Evolutionary conservation across 2,113 vertebrate species (phyloP).

Genomic region (Garra rufa): DNA sequence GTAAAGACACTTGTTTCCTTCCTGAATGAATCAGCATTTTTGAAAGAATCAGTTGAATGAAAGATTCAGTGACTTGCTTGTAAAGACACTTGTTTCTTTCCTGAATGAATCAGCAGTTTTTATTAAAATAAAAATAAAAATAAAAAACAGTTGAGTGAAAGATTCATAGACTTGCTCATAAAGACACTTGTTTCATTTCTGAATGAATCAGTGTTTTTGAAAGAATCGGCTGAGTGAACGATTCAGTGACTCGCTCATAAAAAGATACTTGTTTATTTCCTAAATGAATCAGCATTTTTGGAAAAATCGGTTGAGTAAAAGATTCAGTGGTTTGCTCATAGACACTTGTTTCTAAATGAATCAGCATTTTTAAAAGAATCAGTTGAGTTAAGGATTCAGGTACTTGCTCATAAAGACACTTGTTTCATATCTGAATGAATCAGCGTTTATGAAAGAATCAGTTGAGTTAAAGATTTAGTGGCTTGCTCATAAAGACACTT

Average conservation of each 20-base stretch:
- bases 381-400: background rate
- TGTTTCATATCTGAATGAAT: background rate
- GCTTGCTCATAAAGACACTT: background rate
- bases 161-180: too few relatives aligned
- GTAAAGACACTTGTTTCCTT: background rate
- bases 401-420: background rate
- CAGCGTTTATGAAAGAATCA: background rate
- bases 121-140: too few relatives aligned
- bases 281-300: too few relatives aligned
- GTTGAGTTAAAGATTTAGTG: background rate
- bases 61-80: background rate
- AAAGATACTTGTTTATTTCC: too few relatives aligned
- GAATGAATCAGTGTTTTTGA: background rate
- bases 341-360: background rate
- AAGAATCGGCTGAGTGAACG: background rate
- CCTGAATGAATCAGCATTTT: background rate
- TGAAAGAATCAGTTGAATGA: background rate
- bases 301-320: too few relatives aligned
- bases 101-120: too few relatives aligned
- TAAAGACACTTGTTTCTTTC: background rate
- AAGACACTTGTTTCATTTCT: too few relatives aligned
- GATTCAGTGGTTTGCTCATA: too few relatives aligned
- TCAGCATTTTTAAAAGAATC: background rate
- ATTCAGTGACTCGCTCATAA: too few relatives aligned
- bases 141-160: too few relatives aligned